Percentiles rank a stretch among this genome's conserved stretches.
These are phyloP conservation scores for Schizopygopsis pylzovi DNA, from an alignment of 2,797 vertebrate genomes.

Conservation along the genomic window DNA sequence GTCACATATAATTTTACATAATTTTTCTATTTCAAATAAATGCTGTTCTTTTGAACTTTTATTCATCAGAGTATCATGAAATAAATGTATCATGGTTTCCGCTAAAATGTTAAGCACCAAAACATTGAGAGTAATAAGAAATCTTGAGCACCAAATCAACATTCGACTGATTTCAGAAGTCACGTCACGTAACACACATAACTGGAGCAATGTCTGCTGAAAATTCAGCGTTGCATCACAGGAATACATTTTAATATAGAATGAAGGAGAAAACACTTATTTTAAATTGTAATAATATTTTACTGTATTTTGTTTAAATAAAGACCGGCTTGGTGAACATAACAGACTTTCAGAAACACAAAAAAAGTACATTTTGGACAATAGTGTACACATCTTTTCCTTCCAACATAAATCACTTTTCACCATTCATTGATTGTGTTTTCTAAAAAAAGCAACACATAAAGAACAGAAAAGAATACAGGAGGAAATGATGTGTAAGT, in stretches of 20 bases:
- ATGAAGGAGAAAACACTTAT: not conserved
- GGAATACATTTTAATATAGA: not conserved
- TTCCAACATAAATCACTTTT: not conserved
- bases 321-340: not conserved
- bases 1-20: not conserved
- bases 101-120: not conserved
- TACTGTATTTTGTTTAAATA: not conserved
- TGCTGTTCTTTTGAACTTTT: not conserved
- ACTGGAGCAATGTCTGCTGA: not conserved
- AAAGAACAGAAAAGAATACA: not conserved
- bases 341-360: not conserved
- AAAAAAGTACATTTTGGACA: not conserved
- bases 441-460: not conserved
- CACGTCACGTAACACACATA: not conserved
- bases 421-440: not conserved
- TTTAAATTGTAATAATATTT: not conserved
- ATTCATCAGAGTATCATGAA: not conserved
- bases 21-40: not conserved
- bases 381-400: not conserved
- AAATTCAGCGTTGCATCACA: not conserved
- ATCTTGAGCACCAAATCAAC: not conserved
- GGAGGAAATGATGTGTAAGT: constrained; percentile 30
- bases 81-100: not conserved
- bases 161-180: too few relatives aligned
- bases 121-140: not conserved